Conservation (phyloP, 2,113 vertebrate genomes). For the Centropristis striata region DNA sequence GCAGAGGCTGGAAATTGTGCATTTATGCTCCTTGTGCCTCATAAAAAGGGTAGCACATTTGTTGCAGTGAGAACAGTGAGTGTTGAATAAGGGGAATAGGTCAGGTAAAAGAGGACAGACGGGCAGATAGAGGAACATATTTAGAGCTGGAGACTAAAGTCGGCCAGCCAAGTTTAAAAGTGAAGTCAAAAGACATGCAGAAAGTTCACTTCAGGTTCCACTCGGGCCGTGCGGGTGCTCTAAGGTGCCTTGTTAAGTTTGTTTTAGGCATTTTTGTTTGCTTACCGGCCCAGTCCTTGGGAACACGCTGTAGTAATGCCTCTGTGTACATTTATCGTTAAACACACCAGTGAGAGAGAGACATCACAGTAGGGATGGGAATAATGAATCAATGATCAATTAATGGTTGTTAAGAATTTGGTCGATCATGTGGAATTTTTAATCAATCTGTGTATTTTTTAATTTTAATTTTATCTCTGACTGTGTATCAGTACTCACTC, state of each 20-base stretch:
- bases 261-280: too few relatives aligned
- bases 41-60: constrained; percentile 46
- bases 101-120: constrained; percentile 49
- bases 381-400: too few relatives aligned
- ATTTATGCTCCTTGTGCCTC: constrained; percentile 31
- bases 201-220: background rate
- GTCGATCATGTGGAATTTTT: too few relatives aligned
- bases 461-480: too few relatives aligned
- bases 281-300: background rate
- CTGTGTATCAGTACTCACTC: too few relatives aligned
- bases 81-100: constrained; percentile 23
- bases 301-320: background rate
- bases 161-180: background rate
- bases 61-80: background rate
- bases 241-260: background rate
- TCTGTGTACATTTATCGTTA: too few relatives aligned
- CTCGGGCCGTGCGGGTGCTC: background rate
- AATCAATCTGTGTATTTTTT: too few relatives aligned
- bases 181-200: constrained; percentile 10
- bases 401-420: too few relatives aligned
- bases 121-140: background rate
- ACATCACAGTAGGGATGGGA: too few relatives aligned
- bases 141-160: constrained; percentile 3
- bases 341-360: too few relatives aligned
- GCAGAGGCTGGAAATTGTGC: constrained; percentile 10